A percentile compares a stretch with the other conserved stretches of the same genome.
These are phyloP conservation scores for Gila orcuttii DNA, from an alignment of 2,113 vertebrate species.

Conservation along the genomic window DNA sequence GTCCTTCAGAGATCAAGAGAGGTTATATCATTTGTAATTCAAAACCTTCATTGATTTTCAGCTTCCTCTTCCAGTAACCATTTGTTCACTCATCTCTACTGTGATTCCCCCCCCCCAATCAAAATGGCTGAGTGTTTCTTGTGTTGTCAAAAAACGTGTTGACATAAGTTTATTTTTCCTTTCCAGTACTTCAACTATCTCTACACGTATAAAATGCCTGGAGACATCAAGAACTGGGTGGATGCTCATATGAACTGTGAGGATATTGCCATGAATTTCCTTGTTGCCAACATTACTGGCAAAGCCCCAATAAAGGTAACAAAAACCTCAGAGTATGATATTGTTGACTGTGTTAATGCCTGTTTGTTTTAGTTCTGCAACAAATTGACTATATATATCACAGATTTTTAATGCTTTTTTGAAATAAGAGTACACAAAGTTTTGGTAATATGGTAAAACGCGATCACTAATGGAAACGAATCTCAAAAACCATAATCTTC, in stretches of 20 bases:
- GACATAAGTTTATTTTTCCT: background rate
- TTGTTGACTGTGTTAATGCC: background rate
- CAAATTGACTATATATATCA: background rate
- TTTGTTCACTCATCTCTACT: too few species aligned
- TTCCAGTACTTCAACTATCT: constrained; percentile 97
- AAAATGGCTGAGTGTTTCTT: background rate
- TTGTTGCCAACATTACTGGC: constrained; percentile 96
- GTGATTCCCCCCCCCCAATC: too few species aligned
- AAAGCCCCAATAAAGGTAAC: constrained; percentile 98
- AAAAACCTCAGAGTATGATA: background rate
- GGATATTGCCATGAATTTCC: constrained; percentile 99
- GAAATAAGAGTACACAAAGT: background rate
- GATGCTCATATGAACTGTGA: constrained; percentile 98
- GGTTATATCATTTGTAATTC: background rate
- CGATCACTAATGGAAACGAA: background rate
- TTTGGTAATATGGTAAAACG: background rate
- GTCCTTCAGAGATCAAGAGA: background rate
- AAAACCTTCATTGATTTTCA: background rate
- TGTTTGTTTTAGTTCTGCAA: background rate
- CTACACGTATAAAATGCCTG: constrained; percentile 99
- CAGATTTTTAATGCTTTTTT: background rate
- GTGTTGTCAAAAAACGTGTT: background rate
- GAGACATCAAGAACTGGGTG: constrained; percentile 99
- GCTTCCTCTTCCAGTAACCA: too few species aligned
- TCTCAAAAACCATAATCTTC: background rate